Evolutionary conservation across 2,888 invertebrate species (phyloP).

Genomic region (Athalia cordata): DNA sequence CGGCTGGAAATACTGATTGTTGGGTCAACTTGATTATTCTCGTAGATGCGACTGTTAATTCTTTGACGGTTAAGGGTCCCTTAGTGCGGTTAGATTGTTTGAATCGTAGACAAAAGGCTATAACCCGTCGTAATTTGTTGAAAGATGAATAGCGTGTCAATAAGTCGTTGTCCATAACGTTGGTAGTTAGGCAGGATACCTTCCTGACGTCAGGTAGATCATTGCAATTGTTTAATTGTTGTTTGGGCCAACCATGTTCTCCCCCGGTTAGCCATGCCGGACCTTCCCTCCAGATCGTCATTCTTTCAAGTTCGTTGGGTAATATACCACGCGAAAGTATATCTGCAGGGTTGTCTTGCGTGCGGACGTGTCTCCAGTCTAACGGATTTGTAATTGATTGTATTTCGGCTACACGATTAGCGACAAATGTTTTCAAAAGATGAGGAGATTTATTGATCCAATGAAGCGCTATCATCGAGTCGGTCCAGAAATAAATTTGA

Average conservation of each 20-base stretch:
- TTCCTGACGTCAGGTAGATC: constrained; percentile 43
- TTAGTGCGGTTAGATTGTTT: not conserved
- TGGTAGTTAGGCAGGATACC: constrained; percentile 35
- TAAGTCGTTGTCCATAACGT: constrained; percentile 24
- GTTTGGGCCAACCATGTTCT: constrained; percentile 45
- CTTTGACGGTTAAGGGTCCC: not conserved
- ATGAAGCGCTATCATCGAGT: constrained; percentile 51
- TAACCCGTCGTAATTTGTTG: constrained; percentile 43
- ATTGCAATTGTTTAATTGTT: not conserved
- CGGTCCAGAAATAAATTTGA: constrained; percentile 49
- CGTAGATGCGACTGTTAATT: not conserved
- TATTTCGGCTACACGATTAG: constrained; percentile 51
- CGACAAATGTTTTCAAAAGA: constrained; percentile 51
- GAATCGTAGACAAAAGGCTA: constrained; percentile 45
- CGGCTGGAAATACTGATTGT: constrained; percentile 31
- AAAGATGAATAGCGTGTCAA: constrained; percentile 37
- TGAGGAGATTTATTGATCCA: constrained; percentile 54
- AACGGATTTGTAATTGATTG: constrained; percentile 39
- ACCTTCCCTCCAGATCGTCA: constrained; percentile 38
- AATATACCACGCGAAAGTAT: constrained; percentile 43
- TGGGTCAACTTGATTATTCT: constrained; percentile 41
- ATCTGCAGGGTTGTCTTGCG: constrained; percentile 45
- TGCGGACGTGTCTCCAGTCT: constrained; percentile 22
- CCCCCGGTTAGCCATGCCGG: constrained; percentile 40
- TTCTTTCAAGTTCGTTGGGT: constrained; percentile 17